phyloP scores from a whole-genome alignment of 2,888 invertebrate genomes.

The Eubasilissa splendida region DNA sequence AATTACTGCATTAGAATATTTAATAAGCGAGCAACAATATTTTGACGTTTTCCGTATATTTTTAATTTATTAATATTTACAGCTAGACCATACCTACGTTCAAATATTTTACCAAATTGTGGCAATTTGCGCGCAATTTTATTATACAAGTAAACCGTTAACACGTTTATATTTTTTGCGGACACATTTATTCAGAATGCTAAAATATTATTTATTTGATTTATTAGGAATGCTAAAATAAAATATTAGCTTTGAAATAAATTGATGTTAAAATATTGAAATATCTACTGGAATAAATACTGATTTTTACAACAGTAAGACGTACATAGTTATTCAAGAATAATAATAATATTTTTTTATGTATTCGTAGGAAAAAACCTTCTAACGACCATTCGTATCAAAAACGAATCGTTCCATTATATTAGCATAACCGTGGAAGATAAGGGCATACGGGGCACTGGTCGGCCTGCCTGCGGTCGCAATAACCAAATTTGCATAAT shows the following conservation, averaged over 20 bases:
- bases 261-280: too few species aligned
- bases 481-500: conserved; percentile 65
- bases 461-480: conserved; percentile 52
- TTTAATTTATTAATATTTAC: conserved; percentile 42
- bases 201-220: conserved; percentile 1
- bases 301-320: too few species aligned
- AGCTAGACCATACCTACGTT: not conserved
- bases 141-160: not conserved
- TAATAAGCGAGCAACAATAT: conserved; percentile 25
- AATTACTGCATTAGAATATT: conserved; percentile 35
- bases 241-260: too few species aligned
- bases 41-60: conserved; percentile 17
- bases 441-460: conserved; percentile 49
- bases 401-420: conserved; percentile 52
- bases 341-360: not conserved
- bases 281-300: too few species aligned
- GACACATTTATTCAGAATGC: not conserved
- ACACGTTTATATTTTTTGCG: not conserved
- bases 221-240: too few species aligned
- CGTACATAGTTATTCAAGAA: too few species aligned
- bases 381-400: conserved; percentile 23
- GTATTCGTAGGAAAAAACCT: conserved; percentile 5
- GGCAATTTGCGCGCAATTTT: too few species aligned
- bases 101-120: too few species aligned
- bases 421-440: conserved; percentile 53